phyloP scores from a whole-genome alignment of 2,888 invertebrate genomes.

The Drymonia ruficornis region DNA sequence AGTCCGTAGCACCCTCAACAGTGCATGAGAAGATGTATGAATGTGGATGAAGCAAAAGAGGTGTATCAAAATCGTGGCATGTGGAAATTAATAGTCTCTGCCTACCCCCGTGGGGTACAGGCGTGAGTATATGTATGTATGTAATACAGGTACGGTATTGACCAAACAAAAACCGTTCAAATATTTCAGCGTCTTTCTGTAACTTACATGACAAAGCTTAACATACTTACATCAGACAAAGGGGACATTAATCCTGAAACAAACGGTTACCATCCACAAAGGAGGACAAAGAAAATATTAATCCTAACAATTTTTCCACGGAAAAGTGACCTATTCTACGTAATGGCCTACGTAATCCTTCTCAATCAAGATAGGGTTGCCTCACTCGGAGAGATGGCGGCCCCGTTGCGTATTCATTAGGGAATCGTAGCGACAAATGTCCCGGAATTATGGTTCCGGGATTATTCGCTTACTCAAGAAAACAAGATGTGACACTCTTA shows the following conservation, averaged over 20 bases:
- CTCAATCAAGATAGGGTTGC: slow-evolving; percentile 76
- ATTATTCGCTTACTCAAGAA: slow-evolving; percentile 63
- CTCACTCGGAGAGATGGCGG: slow-evolving; percentile 47
- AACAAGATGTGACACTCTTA: slow-evolving; percentile 57
- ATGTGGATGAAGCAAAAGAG: too few relatives aligned
- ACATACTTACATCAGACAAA: slow-evolving; percentile 1
- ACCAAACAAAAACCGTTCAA: too few relatives aligned
- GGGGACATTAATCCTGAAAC: neutral
- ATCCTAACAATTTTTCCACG: slow-evolving; percentile 59
- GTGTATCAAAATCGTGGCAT: too few relatives aligned
- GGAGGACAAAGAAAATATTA: slow-evolving; percentile 55
- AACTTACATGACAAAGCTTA: neutral
- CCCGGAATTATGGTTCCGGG: slow-evolving; percentile 60
- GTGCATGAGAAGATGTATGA: too few relatives aligned
- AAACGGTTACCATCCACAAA: neutral
- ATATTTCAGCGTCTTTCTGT: too few relatives aligned
- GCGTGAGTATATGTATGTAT: too few relatives aligned
- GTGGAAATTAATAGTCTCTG: too few relatives aligned
- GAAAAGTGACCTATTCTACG: slow-evolving; percentile 56
- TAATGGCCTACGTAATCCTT: slow-evolving; percentile 66
- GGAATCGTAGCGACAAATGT: slow-evolving; percentile 65
- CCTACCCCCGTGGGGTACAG: too few relatives aligned
- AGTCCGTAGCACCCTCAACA: too few relatives aligned
- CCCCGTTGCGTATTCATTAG: slow-evolving; percentile 68
- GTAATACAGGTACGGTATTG: too few relatives aligned